These are phyloP conservation scores for Lutra lutra DNA, from an alignment of 2,797 vertebrate species.

Conservation along the genomic window DNA sequence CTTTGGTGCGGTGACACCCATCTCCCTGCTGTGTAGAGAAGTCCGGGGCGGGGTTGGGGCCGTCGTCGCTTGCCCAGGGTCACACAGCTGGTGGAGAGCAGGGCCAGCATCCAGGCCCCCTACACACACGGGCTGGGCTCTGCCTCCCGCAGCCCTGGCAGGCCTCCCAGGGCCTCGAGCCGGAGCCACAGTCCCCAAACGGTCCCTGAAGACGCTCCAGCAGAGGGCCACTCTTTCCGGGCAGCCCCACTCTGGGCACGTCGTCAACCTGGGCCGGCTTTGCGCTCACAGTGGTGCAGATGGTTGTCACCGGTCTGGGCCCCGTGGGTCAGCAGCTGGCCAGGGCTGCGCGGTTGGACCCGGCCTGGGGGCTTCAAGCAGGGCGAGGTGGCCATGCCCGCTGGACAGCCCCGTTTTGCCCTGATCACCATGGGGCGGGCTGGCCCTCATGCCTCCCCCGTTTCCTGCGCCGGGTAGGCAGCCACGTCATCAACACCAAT, in stretches of 20 bases:
- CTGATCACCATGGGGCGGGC: not conserved
- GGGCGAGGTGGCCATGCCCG: not conserved
- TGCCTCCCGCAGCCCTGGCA: not conserved
- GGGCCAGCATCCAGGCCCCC: not conserved
- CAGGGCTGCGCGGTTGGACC: not conserved
- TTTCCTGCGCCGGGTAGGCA: slow-evolving; percentile 84
- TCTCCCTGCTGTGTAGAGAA: not conserved
- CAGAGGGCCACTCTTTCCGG: not conserved
- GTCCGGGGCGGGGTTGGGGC: no score
- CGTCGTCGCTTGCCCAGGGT: not conserved
- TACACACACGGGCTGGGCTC: not conserved
- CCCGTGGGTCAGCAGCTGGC: no score
- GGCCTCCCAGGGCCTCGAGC: not conserved
- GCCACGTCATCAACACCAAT: slow-evolving; percentile 96
- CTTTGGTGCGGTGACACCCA: fast-evolving
- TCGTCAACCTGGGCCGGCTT: not conserved
- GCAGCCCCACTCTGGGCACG: not conserved
- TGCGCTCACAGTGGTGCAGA: not conserved
- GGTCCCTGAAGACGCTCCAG: not conserved
- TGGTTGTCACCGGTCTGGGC: fast-evolving
- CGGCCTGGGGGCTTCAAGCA: not conserved
- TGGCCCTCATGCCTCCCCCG: fast-evolving
- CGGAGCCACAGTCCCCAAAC: not conserved
- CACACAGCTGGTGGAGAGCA: not conserved
- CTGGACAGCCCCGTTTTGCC: fast-evolving